Percentiles rank a stretch among this genome's conserved stretches.
Conservation (phyloP, 2,113 vertebrate genomes). For the Lontra canadensis region DNA sequence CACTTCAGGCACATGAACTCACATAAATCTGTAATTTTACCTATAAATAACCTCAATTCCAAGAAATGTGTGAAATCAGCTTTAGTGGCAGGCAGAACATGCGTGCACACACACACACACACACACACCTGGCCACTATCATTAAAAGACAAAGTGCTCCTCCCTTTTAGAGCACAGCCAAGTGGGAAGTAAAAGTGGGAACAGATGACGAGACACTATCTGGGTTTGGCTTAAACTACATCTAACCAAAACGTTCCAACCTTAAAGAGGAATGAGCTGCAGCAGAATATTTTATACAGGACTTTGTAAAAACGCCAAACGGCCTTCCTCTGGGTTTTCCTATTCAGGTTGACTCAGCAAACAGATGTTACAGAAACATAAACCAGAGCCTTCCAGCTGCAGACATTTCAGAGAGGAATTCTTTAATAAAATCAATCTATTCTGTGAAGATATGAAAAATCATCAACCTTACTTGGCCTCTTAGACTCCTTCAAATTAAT, state of each 20-base stretch:
- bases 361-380: slow-evolving; percentile 77
- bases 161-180: background rate
- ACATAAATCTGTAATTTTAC: slow-evolving; percentile 41
- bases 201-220: background rate
- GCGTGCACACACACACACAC: background rate
- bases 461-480: slow-evolving; percentile 21
- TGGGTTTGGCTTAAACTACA: slow-evolving; percentile 40
- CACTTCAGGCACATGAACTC: background rate
- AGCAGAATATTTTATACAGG: slow-evolving; percentile 60
- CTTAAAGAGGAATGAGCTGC: slow-evolving; percentile 53
- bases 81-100: background rate
- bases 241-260: slow-evolving; percentile 35
- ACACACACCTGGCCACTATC: background rate
- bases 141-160: background rate
- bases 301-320: slow-evolving; percentile 74
- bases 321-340: slow-evolving; percentile 77
- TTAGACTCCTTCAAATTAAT: slow-evolving; percentile 32
- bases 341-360: slow-evolving; percentile 83
- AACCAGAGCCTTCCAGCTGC: slow-evolving; percentile 60
- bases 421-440: slow-evolving; percentile 73
- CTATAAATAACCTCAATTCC: slow-evolving; percentile 30
- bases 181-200: background rate
- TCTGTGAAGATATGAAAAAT: slow-evolving; percentile 63
- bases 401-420: slow-evolving; percentile 61
- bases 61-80: slow-evolving; percentile 5